These are phyloP conservation scores for Aspidapion aeneum DNA, from an alignment of 2,888 invertebrate genomes.

Conservation along the genomic window DNA sequence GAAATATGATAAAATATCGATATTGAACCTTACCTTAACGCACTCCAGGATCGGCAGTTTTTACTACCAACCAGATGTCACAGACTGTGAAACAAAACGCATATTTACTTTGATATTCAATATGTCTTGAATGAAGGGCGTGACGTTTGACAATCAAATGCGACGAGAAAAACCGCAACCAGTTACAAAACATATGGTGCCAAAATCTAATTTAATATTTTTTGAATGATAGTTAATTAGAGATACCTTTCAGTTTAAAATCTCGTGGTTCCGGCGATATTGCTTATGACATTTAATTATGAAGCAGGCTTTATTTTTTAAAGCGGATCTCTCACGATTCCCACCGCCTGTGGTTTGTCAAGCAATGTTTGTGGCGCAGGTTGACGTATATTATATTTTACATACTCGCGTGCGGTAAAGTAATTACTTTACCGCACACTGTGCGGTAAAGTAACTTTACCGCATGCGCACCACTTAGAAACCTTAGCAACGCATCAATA, in stretches of 20 bases:
- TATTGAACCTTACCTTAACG: too few relatives aligned
- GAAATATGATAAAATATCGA: too few relatives aligned
- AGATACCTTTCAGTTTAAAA: not conserved
- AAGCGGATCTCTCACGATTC: too few relatives aligned
- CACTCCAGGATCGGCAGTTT: not conserved
- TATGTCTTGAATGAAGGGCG: conserved; percentile 28
- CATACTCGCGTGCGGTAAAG: too few relatives aligned
- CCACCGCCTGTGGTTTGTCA: too few relatives aligned
- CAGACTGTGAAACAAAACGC: conserved; percentile 1
- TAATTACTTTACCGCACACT: too few relatives aligned
- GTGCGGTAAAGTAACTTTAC: too few relatives aligned
- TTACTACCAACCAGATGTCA: not conserved
- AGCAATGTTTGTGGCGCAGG: too few relatives aligned
- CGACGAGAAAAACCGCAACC: conserved; percentile 24
- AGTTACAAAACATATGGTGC: not conserved
- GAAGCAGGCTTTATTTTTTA: too few relatives aligned
- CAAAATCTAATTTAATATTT: not conserved
- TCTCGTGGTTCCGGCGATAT: not conserved
- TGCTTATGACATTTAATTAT: not conserved
- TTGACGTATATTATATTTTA: too few relatives aligned
- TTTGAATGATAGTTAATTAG: not conserved
- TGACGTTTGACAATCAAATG: conserved; percentile 31
- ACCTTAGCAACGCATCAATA: too few relatives aligned
- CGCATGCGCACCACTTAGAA: too few relatives aligned
- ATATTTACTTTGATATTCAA: conserved; percentile 36